phyloP scores from a whole-genome alignment of 2,888 invertebrate genomes.

The Julus scanicus region DNA sequence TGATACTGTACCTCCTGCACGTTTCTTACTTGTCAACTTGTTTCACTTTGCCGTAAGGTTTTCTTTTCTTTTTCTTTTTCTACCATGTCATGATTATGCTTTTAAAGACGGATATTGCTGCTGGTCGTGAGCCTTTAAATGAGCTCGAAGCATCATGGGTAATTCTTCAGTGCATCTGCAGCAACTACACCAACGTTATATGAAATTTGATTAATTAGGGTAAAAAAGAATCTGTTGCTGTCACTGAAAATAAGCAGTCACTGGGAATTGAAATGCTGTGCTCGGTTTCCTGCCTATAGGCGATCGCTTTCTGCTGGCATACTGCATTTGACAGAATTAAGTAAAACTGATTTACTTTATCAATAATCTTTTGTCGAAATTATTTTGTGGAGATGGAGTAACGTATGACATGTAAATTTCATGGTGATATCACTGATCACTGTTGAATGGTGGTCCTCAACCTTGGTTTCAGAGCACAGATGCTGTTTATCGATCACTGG shows the following conservation, averaged over 20 bases:
- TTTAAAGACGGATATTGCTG: not conserved
- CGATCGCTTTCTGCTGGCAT: not conserved
- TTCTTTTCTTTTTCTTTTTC: not conserved
- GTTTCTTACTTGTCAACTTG: not conserved
- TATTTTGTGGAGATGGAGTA: not conserved
- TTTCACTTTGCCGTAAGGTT: not conserved
- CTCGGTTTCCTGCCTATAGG: not conserved
- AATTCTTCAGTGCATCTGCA: not conserved
- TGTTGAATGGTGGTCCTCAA: too few species aligned
- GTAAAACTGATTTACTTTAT: not conserved
- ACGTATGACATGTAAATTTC: too few species aligned
- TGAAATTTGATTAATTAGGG: not conserved
- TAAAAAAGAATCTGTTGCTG: not conserved
- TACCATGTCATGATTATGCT: not conserved
- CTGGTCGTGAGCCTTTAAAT: not conserved
- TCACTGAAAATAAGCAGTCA: not conserved
- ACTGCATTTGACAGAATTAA: not conserved
- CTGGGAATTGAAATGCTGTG: not conserved
- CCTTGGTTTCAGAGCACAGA: too few species aligned
- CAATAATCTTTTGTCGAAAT: not conserved
- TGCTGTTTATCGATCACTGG: too few species aligned
- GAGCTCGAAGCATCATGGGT: not conserved
- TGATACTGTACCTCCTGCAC: not conserved
- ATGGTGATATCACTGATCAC: too few species aligned
- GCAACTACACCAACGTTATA: not conserved